Percentiles rank a stretch among this genome's conserved stretches.
phyloP scores from a whole-genome alignment of 2,888 invertebrate genomes.

The Mesorhabditis belari region DNA sequence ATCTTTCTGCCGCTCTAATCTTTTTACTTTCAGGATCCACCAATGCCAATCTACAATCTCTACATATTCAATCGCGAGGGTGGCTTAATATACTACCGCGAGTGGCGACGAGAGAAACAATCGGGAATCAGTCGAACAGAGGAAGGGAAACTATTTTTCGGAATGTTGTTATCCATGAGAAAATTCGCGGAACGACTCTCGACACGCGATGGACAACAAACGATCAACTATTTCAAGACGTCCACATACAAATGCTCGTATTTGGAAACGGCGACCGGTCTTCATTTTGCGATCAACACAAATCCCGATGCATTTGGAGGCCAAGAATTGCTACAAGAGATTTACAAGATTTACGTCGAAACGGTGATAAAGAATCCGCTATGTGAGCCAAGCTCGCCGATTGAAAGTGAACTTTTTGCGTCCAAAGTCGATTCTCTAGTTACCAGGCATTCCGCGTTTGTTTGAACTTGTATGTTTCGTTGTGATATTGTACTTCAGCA shows the following conservation, averaged over 20 bases:
- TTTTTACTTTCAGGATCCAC: too few species aligned
- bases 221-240: conserved; percentile 59
- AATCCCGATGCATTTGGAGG: conserved; percentile 77
- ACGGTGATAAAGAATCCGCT: conserved; percentile 92
- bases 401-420: conserved; percentile 85
- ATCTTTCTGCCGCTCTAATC: too few species aligned
- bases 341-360: conserved; percentile 89
- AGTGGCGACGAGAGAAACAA: conserved; percentile 92
- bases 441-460: conserved; percentile 60
- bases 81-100: conserved; percentile 78
- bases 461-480: conserved; percentile 1
- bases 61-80: conserved; percentile 92
- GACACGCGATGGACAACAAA: conserved; percentile 66
- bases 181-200: conserved; percentile 92
- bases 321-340: conserved; percentile 76
- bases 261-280: conserved; percentile 86
- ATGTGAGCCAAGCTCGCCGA: conserved; percentile 72
- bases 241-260: conserved; percentile 90
- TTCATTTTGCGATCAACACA: conserved; percentile 84
- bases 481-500: too few species aligned
- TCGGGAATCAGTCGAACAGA: conserved; percentile 87
- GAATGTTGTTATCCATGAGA: conserved; percentile 92
- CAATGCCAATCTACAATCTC: conserved; percentile 92
- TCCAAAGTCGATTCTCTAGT: conserved; percentile 79
- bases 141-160: conserved; percentile 96